phyloP scores from a whole-genome alignment of 2,113 vertebrate genomes.

The Caranx melampygus region DNA sequence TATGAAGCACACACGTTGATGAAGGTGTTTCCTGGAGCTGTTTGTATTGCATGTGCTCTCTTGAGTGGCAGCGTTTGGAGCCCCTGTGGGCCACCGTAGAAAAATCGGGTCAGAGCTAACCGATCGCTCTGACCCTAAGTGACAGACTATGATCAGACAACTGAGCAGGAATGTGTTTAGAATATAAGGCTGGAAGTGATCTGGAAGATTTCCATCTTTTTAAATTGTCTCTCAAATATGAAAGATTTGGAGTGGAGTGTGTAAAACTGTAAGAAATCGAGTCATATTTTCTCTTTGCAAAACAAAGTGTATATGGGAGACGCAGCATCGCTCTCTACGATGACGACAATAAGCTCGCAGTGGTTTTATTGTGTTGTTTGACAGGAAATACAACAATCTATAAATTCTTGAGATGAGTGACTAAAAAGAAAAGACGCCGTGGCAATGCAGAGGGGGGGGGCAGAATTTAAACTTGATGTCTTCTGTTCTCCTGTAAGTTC shows the following conservation, averaged over 20 bases:
- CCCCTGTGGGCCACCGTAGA: too few species aligned
- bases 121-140: too few species aligned
- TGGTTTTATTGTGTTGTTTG: not conserved
- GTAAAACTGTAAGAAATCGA: not conserved
- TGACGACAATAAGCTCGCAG: not conserved
- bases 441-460: not conserved
- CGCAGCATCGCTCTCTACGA: not conserved
- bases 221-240: not conserved
- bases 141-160: not conserved
- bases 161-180: not conserved
- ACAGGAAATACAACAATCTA: not conserved
- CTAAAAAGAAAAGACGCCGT: not conserved
- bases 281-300: not conserved
- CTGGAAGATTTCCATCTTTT: not conserved
- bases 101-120: too few species aligned
- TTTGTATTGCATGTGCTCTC: too few species aligned
- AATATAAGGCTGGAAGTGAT: not conserved
- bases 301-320: too few species aligned
- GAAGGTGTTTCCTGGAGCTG: too few species aligned
- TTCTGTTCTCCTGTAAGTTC: constrained; percentile 22
- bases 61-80: too few species aligned
- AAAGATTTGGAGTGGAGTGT: not conserved
- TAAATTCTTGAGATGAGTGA: constrained; percentile 8
- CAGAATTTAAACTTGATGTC: not conserved
- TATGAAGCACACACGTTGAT: too few species aligned